Percentiles rank a stretch among this genome's conserved stretches.
phyloP scores from a whole-genome alignment of 2,888 invertebrate species.

The Teleiodes luculella region DNA sequence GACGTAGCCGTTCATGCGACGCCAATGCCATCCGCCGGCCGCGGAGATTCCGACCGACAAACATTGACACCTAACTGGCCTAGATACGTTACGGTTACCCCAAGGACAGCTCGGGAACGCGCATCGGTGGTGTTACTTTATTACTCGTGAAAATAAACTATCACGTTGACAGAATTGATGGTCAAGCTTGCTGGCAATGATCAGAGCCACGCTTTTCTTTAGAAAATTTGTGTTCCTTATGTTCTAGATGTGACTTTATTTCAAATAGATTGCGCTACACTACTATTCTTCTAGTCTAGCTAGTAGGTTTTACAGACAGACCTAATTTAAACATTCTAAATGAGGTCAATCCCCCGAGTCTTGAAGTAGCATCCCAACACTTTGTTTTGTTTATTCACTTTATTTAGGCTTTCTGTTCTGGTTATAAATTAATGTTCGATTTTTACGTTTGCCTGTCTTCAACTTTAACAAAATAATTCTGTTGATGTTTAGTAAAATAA shows the following conservation, averaged over 20 bases:
- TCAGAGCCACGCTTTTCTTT: no score
- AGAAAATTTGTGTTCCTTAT: no score
- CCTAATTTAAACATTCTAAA: constrained; percentile 3
- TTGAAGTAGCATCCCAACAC: neutral
- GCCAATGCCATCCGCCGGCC: constrained; percentile 61
- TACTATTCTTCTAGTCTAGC: neutral
- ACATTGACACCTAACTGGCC: constrained; percentile 73
- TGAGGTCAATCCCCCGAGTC: no score
- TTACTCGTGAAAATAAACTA: neutral
- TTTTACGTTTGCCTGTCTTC: neutral
- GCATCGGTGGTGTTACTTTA: no score
- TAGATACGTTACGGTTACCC: constrained; percentile 49
- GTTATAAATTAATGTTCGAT: neutral
- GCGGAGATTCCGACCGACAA: constrained; percentile 61
- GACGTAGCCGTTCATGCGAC: constrained; percentile 60
- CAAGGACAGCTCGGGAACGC: constrained; percentile 36
- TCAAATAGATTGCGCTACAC: neutral
- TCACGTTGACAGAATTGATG: neutral
- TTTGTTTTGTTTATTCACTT: neutral
- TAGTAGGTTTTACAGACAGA: neutral
- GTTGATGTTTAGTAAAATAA: no score
- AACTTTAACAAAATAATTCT: no score
- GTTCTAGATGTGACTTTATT: no score
- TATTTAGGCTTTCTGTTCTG: neutral
- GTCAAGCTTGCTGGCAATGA: no score